phyloP scores from a whole-genome alignment of 2,113 vertebrate species.

The Silurus meridionalis region DNA sequence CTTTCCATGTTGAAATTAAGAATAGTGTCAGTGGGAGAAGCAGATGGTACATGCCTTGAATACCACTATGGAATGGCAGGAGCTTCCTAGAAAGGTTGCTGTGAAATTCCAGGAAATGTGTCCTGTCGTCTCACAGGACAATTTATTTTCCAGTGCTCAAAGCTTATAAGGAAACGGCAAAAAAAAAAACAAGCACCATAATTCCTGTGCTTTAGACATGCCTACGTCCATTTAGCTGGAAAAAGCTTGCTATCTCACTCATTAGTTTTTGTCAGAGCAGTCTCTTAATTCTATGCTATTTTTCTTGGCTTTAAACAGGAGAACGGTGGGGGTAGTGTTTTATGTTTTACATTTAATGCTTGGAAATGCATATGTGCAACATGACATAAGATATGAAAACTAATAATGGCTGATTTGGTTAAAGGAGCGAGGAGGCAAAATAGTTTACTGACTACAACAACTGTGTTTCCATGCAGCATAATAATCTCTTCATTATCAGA shows the following conservation, averaged over 20 bases:
- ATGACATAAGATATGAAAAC: neutral
- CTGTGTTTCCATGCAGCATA: neutral
- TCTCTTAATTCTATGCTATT: neutral
- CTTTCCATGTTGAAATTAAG: neutral
- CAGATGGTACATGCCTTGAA: conserved; percentile 9
- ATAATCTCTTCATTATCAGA: neutral
- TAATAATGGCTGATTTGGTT: neutral
- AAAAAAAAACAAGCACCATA: neutral
- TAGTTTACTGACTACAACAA: neutral
- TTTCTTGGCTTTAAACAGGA: neutral
- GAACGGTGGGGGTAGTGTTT: neutral
- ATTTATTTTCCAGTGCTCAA: conserved; percentile 52
- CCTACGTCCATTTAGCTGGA: too few relatives aligned
- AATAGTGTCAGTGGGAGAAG: neutral
- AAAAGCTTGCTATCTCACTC: neutral
- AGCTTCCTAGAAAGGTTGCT: conserved; percentile 27
- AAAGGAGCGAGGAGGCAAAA: neutral
- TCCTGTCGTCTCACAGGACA: conserved; percentile 34
- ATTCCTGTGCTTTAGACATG: neutral
- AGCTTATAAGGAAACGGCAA: neutral
- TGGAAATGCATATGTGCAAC: neutral
- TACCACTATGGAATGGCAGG: neutral
- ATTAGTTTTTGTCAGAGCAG: too few relatives aligned
- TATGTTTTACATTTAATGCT: neutral
- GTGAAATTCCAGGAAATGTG: conserved; percentile 41